phyloP scores from a whole-genome alignment of 1,140 invertebrate species.

The Nylanderia fulva region DNA sequence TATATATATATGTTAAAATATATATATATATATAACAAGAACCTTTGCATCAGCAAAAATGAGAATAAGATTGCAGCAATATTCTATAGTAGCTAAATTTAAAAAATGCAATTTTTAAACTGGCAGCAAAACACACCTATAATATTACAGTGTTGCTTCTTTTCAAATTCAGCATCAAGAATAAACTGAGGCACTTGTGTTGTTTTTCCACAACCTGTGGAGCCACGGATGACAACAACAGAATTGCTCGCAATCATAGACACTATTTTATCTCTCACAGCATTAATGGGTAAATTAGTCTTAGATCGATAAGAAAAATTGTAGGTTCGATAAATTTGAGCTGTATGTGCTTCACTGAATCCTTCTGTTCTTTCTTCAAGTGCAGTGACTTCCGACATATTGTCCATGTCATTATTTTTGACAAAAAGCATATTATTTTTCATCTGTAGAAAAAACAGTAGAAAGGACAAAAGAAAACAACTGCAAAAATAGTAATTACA shows the following conservation, averaged over 20 bases:
- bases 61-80: background rate
- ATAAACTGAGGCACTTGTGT: slow-evolving; percentile 96
- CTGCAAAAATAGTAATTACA: background rate
- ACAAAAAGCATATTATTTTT: slow-evolving; percentile 9
- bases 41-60: too few species aligned
- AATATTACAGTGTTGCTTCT: slow-evolving; percentile 91
- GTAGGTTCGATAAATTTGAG: slow-evolving; percentile 79
- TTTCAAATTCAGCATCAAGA: slow-evolving; percentile 89
- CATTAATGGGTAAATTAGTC: slow-evolving; percentile 70
- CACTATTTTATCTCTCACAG: slow-evolving; percentile 86
- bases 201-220: slow-evolving; percentile 93
- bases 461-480: slow-evolving; percentile 35
- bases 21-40: too few species aligned
- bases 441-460: slow-evolving; percentile 45
- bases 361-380: slow-evolving; percentile 53
- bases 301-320: slow-evolving; percentile 76
- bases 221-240: slow-evolving; percentile 94
- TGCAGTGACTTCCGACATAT: slow-evolving; percentile 77
- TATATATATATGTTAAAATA: too few species aligned
- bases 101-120: background rate
- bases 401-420: slow-evolving; percentile 64
- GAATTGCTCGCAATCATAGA: slow-evolving; percentile 89
- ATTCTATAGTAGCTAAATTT: background rate
- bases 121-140: slow-evolving; percentile 82
- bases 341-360: slow-evolving; percentile 64